Evolutionary conservation across 2,888 invertebrate genomes (phyloP).

Genomic region (Xanthostigma xanthostigma): DNA sequence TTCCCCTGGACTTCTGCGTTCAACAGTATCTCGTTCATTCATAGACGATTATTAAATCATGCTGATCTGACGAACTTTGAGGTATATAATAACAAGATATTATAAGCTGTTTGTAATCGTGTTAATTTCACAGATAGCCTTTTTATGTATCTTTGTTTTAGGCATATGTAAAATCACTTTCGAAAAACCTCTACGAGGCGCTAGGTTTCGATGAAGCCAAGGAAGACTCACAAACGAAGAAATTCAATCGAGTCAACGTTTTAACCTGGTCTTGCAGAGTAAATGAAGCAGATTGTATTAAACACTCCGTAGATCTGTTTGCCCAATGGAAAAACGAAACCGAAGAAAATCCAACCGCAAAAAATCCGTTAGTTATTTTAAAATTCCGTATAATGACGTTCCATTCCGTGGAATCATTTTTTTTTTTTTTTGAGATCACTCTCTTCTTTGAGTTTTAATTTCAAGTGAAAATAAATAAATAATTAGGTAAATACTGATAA

Average conservation of each 20-base stretch:
- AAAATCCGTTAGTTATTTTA: no score
- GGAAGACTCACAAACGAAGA: constrained; percentile 30
- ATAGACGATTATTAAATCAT: constrained; percentile 17
- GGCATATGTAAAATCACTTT: constrained; percentile 3
- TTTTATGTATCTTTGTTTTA: not conserved
- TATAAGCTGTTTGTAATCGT: constrained; percentile 26
- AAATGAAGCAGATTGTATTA: constrained; percentile 40
- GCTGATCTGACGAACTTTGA: constrained; percentile 17
- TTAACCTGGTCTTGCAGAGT: constrained; percentile 49
- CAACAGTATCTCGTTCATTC: constrained; percentile 27
- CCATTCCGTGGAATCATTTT: no score
- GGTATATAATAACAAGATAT: constrained; percentile 26
- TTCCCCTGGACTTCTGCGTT: constrained; percentile 66
- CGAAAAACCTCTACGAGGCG: constrained; percentile 12
- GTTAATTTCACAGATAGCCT: constrained; percentile 19
- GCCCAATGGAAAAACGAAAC: constrained; percentile 20
- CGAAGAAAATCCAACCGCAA: no score
- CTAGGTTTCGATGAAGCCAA: constrained; percentile 12
- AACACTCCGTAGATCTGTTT: constrained; percentile 30
- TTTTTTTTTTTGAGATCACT: no score
- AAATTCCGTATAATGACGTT: no score
- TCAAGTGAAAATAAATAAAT: no score
- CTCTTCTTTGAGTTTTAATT: no score
- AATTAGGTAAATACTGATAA: no score
- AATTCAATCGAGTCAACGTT: constrained; percentile 41